Evolutionary conservation across 1,140 invertebrate species (phyloP).

Genomic region (Ips nitidus): DNA sequence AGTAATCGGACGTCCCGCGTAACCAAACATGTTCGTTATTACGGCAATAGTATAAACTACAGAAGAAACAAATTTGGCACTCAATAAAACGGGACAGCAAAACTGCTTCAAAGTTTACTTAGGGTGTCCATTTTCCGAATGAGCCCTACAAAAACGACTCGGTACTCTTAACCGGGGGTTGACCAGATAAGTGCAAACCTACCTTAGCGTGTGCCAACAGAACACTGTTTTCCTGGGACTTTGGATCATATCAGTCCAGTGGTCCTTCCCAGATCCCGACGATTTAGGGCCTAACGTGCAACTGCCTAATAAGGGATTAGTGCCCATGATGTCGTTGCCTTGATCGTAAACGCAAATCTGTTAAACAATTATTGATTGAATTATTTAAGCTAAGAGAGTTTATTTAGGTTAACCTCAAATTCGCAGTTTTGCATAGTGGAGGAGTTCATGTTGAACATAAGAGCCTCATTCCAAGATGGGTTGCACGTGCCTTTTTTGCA

Average conservation of each 20-base stretch:
- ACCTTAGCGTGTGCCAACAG: slow-evolving; percentile 81
- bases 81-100: too few species aligned
- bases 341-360: slow-evolving; percentile 64
- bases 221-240: slow-evolving; percentile 78
- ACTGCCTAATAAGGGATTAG: slow-evolving; percentile 68
- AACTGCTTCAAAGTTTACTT: not conserved
- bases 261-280: slow-evolving; percentile 64
- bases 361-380: slow-evolving; percentile 26
- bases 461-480: slow-evolving; percentile 94
- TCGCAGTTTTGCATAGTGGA: slow-evolving; percentile 67
- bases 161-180: not conserved
- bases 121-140: slow-evolving; percentile 5
- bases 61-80: not conserved
- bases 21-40: not conserved
- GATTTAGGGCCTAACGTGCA: slow-evolving; percentile 70
- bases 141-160: not conserved
- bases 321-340: slow-evolving; percentile 66
- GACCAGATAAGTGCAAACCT: slow-evolving; percentile 38
- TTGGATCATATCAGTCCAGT: slow-evolving; percentile 80
- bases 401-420: slow-evolving; percentile 63
- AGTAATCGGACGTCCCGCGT: not conserved
- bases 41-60: not conserved
- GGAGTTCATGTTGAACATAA: slow-evolving; percentile 84
- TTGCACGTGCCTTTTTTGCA: slow-evolving; percentile 82
- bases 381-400: not conserved